phyloP scores from a whole-genome alignment of 1,140 invertebrate genomes.

The Acyrthosiphon pisum region DNA sequence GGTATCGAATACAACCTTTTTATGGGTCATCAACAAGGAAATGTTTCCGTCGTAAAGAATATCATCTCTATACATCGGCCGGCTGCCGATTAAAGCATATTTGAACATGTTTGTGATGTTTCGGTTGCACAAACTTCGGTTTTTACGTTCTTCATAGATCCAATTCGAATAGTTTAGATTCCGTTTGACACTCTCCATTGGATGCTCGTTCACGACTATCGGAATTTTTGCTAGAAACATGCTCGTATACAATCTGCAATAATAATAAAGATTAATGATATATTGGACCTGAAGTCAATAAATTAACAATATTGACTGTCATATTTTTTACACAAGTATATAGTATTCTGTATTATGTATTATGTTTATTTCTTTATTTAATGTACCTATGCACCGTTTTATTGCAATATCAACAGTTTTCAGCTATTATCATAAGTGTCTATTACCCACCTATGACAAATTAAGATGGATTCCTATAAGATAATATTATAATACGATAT shows the following conservation, averaged over 20 bases:
- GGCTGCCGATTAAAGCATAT: background rate
- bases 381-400: no score
- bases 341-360: no score
- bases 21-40: background rate
- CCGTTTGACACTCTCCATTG: background rate
- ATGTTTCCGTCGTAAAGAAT: background rate
- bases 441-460: no score
- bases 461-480: no score
- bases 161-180: background rate
- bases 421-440: no score
- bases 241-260: background rate
- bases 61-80: slow-evolving; percentile 19
- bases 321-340: no score
- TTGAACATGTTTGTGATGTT: background rate
- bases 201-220: background rate
- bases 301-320: no score
- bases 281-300: background rate
- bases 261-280: background rate
- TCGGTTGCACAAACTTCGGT: background rate
- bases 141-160: background rate
- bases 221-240: background rate
- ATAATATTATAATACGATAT: no score
- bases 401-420: no score
- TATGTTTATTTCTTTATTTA: no score
- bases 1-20: background rate